A percentile compares a stretch with the other conserved stretches of the same genome.
Conservation (phyloP, 35 echinoderm and acorn worm species). For the Acanthaster planci region DNA sequence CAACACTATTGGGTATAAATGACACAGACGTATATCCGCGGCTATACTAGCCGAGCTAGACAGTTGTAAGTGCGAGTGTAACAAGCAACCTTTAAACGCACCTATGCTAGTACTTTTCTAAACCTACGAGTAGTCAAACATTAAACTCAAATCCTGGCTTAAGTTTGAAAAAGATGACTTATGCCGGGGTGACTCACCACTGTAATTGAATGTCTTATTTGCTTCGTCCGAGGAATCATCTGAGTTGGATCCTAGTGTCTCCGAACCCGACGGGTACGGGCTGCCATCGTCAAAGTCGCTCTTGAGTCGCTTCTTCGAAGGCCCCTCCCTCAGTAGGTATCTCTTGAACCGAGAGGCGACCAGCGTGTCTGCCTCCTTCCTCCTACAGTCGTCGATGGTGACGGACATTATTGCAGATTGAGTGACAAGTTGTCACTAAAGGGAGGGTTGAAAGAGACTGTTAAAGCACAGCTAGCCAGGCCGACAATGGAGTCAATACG, state of each 20-base stretch:
- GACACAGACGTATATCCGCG: no score
- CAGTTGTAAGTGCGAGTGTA: neutral
- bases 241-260: neutral
- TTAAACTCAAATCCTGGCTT: neutral
- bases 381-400: neutral
- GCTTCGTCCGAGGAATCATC: neutral
- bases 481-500: no score
- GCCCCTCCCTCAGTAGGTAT: neutral
- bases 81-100: neutral
- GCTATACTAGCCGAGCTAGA: neutral
- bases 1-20: no score
- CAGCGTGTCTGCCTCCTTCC: neutral
- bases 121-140: neutral
- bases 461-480: no score
- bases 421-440: no score
- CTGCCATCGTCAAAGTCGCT: neutral
- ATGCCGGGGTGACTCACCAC: neutral
- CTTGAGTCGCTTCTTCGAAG: neutral
- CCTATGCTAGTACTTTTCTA: neutral
- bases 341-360: neutral
- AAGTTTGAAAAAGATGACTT: neutral
- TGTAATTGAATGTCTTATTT: neutral
- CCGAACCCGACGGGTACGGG: neutral
- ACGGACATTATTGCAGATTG: neutral
- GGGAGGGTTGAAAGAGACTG: no score